phyloP scores from a whole-genome alignment of 2,888 invertebrate genomes.

The Acanthacorydalis orientalis region DNA sequence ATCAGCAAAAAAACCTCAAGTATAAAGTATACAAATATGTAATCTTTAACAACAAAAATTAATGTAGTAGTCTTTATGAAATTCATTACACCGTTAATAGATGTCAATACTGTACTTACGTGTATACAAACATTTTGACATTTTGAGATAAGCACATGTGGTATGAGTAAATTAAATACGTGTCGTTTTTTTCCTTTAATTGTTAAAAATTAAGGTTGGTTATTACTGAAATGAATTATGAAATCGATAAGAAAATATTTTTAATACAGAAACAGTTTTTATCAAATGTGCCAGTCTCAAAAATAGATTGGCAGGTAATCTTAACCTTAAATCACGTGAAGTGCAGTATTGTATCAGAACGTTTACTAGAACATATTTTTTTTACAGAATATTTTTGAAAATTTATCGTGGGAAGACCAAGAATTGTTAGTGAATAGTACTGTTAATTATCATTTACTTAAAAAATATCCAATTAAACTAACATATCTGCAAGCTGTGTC shows the following conservation, averaged over 20 bases:
- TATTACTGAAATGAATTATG: background rate
- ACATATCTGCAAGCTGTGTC: constrained; percentile 47
- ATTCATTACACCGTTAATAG: no score
- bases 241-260: background rate
- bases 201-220: no score
- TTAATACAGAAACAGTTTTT: background rate
- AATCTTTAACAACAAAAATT: no score
- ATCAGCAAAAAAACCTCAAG: no score
- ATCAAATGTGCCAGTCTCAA: background rate
- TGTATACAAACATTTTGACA: no score
- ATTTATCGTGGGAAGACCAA: constrained; percentile 33
- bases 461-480: constrained; percentile 41
- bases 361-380: background rate
- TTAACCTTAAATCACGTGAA: background rate
- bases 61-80: no score
- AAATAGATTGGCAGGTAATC: background rate
- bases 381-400: constrained; percentile 9
- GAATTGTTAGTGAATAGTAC: constrained; percentile 39
- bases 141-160: no score
- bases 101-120: no score
- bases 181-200: no score
- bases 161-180: no score
- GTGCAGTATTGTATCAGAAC: no score
- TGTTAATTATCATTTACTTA: constrained; percentile 31
- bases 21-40: no score